Evolutionary conservation across 1,140 invertebrate species (phyloP).

Genomic region (Chrysomallon squamiferum): DNA sequence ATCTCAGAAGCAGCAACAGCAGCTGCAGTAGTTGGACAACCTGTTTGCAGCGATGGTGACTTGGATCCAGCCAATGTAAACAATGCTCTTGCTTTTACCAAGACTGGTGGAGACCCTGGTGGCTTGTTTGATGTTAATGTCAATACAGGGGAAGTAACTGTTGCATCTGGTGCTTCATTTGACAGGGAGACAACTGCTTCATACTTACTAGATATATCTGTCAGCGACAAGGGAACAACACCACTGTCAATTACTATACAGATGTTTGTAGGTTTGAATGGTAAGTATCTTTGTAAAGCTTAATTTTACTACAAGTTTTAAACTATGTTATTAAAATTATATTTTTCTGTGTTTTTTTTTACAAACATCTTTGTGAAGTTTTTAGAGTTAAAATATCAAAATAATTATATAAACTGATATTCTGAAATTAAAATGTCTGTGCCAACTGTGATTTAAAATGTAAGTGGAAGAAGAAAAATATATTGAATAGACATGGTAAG

Average conservation of each 20-base stretch:
- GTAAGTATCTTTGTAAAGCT: constrained; percentile 1
- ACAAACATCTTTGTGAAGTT: no score
- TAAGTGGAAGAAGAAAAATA: no score
- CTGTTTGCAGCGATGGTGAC: constrained; percentile 34
- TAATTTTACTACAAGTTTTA: no score
- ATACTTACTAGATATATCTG: constrained; percentile 25
- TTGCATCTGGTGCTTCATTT: constrained; percentile 22
- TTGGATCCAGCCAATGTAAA: constrained; percentile 19
- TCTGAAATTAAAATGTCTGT: no score
- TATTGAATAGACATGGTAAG: no score
- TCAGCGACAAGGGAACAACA: constrained; percentile 26
- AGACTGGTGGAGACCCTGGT: constrained; percentile 1
- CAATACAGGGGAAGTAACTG: constrained; percentile 10
- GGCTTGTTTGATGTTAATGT: constrained; percentile 13
- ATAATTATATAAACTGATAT: no score
- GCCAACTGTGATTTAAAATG: no score
- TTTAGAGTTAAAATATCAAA: no score
- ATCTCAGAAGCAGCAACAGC: constrained; percentile 19
- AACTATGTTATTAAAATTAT: no score
- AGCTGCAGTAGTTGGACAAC: constrained; percentile 12
- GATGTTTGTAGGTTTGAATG: constrained; percentile 24
- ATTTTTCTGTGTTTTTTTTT: no score
- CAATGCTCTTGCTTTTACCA: constrained; percentile 26
- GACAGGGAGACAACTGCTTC: constrained; percentile 31
- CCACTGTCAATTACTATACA: constrained; percentile 18